phyloP scores from a whole-genome alignment of 1,140 invertebrate genomes.

The Bombyx mandarina region DNA sequence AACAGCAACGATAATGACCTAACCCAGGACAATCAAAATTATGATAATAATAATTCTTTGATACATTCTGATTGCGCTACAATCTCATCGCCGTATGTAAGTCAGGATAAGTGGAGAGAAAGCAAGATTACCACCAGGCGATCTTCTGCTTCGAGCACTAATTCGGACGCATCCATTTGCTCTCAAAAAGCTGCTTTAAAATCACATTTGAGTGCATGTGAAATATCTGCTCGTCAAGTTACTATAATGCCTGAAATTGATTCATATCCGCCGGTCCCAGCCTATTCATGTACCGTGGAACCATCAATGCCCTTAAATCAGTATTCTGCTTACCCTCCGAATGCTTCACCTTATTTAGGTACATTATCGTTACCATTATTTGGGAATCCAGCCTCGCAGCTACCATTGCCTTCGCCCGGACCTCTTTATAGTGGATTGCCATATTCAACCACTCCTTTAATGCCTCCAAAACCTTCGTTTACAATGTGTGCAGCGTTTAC shows the following conservation, averaged over 20 bases:
- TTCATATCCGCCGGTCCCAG: conserved; percentile 59
- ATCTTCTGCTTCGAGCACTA: conserved; percentile 78
- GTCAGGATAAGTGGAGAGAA: conserved; percentile 80
- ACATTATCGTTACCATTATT: conserved; percentile 75
- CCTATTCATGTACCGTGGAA: conserved; percentile 63
- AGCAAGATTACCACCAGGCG: conserved; percentile 79
- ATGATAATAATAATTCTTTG: conserved; percentile 61
- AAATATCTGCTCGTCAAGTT: conserved; percentile 33
- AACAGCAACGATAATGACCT: conserved; percentile 46
- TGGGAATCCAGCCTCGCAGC: conserved; percentile 66
- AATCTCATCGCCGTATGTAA: conserved; percentile 77
- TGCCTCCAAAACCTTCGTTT: conserved; percentile 52
- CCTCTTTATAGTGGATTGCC: conserved; percentile 74
- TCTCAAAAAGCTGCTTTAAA: conserved; percentile 61
- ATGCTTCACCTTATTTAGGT: conserved; percentile 72
- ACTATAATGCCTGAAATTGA: conserved; percentile 56
- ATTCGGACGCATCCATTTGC: conserved; percentile 73
- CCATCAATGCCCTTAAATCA: conserved; percentile 58
- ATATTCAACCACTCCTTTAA: conserved; percentile 64
- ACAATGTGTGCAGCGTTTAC: conserved; percentile 81
- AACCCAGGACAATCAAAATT: conserved; percentile 51
- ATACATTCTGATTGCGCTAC: conserved; percentile 74
- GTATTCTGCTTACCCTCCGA: conserved; percentile 65
- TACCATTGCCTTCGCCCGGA: conserved; percentile 76
- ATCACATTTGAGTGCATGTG: conserved; percentile 34